Percentiles rank a stretch among this genome's conserved stretches.
Evolutionary conservation across 1,140 invertebrate species (phyloP).

Genomic region (Drosophila baimaii): DNA sequence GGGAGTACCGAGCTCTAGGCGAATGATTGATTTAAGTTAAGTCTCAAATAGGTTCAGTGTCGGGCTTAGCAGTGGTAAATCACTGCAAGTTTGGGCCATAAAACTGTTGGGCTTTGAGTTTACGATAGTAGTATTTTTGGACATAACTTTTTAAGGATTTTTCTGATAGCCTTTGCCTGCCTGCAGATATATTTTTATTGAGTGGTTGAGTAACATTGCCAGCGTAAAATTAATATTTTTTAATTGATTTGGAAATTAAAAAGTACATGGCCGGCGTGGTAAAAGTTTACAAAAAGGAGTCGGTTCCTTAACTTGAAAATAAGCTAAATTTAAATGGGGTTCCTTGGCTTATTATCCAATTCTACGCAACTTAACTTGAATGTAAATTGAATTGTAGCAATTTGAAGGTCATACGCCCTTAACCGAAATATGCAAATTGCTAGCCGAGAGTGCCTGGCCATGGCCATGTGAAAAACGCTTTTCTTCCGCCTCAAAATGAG

Average conservation of each 20-base stretch:
- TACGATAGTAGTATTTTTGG: not conserved
- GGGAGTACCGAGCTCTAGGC: not conserved
- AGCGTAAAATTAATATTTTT: not conserved
- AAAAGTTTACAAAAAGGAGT: too few species aligned
- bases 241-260: too few species aligned
- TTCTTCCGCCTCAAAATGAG: slow-evolving; percentile 61
- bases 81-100: not conserved
- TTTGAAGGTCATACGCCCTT: slow-evolving; percentile 77
- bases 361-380: slow-evolving; percentile 24
- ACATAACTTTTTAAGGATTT: not conserved
- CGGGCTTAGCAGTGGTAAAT: slow-evolving; percentile 1
- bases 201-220: not conserved
- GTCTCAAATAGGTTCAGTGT: slow-evolving; percentile 1
- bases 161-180: not conserved
- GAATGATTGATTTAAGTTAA: slow-evolving; percentile 33
- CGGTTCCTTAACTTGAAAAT: not conserved
- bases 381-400: slow-evolving; percentile 77
- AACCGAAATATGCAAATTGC: slow-evolving; percentile 75
- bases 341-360: not conserved
- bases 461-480: slow-evolving; percentile 71
- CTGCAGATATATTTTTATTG: not conserved
- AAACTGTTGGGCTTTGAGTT: not conserved
- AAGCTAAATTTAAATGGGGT: not conserved
- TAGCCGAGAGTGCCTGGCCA: slow-evolving; percentile 13
- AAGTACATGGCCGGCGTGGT: too few species aligned